Conservation (phyloP, 1,140 invertebrate genomes). For the Lasioglossum albipes region DNA sequence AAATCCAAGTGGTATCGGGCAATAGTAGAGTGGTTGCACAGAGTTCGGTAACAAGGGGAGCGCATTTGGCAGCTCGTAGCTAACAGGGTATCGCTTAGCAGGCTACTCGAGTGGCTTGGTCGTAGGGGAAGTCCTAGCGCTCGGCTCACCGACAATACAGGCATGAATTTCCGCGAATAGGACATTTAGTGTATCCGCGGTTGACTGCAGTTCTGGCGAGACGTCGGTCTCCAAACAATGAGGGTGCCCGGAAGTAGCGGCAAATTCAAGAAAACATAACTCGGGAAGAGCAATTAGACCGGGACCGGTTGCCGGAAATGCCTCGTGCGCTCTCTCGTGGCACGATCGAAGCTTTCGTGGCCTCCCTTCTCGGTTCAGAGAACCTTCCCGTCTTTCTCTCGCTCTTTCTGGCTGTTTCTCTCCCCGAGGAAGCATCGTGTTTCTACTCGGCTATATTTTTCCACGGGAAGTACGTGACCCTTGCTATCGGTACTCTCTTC, state of each 20-base stretch:
- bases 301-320: neutral
- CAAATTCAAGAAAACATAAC: constrained; percentile 43
- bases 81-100: neutral
- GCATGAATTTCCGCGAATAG: constrained; percentile 25
- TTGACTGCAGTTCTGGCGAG: neutral
- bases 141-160: neutral
- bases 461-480: constrained; percentile 30
- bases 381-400: too few species aligned
- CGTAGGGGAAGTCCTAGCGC: neutral
- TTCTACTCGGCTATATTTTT: constrained; percentile 26
- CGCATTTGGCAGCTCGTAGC: neutral
- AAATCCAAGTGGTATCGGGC: too few species aligned
- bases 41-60: neutral
- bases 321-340: neutral
- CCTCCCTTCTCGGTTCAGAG: neutral
- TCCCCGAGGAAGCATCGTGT: too few species aligned
- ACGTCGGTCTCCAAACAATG: constrained; percentile 30
- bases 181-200: constrained; percentile 18
- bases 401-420: too few species aligned
- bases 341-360: neutral
- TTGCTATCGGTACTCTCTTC: constrained; percentile 26
- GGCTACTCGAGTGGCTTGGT: neutral
- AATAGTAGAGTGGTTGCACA: neutral
- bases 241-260: constrained; percentile 26
- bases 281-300: constrained; percentile 24